Evolutionary conservation across 2,797 vertebrate species (phyloP).

Genomic region (Fundulus diaphanus): DNA sequence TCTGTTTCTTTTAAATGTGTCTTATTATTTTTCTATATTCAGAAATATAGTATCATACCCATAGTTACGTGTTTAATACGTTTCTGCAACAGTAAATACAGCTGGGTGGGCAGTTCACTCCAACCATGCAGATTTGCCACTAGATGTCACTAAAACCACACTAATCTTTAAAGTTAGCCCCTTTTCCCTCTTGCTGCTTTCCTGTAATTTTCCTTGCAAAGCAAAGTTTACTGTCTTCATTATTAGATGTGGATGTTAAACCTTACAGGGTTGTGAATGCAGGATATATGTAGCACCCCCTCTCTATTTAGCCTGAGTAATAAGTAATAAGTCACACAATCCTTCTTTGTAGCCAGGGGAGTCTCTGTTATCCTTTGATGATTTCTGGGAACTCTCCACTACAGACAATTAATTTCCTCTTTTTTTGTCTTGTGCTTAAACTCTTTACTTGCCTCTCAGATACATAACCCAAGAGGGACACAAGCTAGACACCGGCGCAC

Average conservation of each 20-base stretch:
- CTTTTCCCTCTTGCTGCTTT: background rate
- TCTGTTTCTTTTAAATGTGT: background rate
- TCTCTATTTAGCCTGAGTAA: slow-evolving; percentile 13
- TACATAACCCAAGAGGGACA: slow-evolving; percentile 99
- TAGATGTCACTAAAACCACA: slow-evolving; percentile 1
- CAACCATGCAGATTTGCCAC: background rate
- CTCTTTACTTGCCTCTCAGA: slow-evolving; percentile 73
- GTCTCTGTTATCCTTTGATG: slow-evolving; percentile 44
- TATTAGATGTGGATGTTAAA: slow-evolving; percentile 15
- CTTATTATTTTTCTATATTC: background rate
- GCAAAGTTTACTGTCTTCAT: slow-evolving; percentile 9
- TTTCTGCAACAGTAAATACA: background rate
- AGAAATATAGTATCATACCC: background rate
- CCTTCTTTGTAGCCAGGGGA: slow-evolving; percentile 29
- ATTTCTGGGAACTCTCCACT: slow-evolving; percentile 36
- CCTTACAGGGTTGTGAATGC: slow-evolving; percentile 11
- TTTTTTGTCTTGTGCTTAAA: slow-evolving; percentile 45
- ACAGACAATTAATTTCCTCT: slow-evolving; percentile 39
- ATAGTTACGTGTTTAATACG: background rate
- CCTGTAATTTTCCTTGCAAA: background rate
- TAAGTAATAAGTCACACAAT: slow-evolving; percentile 40
- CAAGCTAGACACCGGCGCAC: slow-evolving; percentile 96
- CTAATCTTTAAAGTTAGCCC: background rate
- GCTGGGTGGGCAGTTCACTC: background rate
- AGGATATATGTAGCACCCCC: slow-evolving; percentile 24